Evolutionary conservation across 2,888 invertebrate species (phyloP).

Genomic region (Stenoptilia bipunctidactyla): DNA sequence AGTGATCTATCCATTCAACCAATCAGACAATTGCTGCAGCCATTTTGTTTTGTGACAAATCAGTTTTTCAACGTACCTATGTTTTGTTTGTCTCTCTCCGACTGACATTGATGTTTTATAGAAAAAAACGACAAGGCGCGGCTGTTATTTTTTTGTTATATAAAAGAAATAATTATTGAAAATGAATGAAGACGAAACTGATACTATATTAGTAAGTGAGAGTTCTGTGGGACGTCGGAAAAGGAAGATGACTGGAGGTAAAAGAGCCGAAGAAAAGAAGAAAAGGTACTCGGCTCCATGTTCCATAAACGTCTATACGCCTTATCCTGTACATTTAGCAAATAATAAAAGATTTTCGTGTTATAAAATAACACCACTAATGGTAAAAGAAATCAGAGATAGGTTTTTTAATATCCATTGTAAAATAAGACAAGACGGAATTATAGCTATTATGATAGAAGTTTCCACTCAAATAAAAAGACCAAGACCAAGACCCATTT

Average conservation of each 20-base stretch:
- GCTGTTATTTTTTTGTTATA: no score
- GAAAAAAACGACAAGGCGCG: no score
- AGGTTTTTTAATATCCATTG: neutral
- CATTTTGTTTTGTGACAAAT: constrained; percentile 1
- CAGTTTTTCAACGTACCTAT: neutral
- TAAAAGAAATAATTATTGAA: neutral
- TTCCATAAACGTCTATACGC: neutral
- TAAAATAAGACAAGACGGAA: neutral
- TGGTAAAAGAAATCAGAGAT: constrained; percentile 1
- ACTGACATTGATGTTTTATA: no score
- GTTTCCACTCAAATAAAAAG: neutral
- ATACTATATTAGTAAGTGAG: neutral
- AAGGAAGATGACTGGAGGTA: neutral
- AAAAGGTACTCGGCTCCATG: neutral
- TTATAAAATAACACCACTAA: neutral
- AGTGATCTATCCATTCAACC: neutral
- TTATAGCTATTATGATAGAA: neutral
- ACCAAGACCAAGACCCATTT: neutral
- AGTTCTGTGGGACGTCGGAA: neutral
- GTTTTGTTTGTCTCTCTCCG: neutral
- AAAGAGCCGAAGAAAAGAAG: neutral
- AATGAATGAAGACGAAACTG: neutral
- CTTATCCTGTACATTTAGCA: neutral
- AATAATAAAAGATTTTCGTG: neutral
- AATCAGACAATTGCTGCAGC: neutral